Evolutionary conservation across 2,888 invertebrate genomes (phyloP), one percentile per base, ranked within the genome.

Genomic region (Dicycla oo): DNA sequence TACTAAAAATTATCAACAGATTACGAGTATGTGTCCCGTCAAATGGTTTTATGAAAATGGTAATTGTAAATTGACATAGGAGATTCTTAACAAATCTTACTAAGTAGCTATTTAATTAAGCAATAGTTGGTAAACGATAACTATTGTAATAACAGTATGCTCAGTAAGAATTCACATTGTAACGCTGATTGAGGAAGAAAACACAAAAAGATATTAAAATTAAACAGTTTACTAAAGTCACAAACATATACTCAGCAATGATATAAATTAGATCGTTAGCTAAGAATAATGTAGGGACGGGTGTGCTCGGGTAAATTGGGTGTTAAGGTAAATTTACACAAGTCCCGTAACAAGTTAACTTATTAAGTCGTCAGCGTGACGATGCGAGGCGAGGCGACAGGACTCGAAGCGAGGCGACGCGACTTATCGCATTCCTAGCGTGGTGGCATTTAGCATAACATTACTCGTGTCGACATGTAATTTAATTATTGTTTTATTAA

Each of bases 251-350:
- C 91, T 89, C 86, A 83, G 85, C 87, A 87, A 91, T 92, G 88
- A 91, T 92, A 93, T 94, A 95, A 95, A 94, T 94, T 93, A 92
- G 91, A 89, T 88, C 88, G 92, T 94, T 93, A 94, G 93, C 92
- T 92, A 93, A 94, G 94, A 95, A 94, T 95, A 92, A 95, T 94
- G 94, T 90, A 82, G 90, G 92, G 89, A 69, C 66, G 82, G 89
- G 91, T 88, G 91, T 86, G 88, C 87, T 89, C 88, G 89, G 87
- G 92, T 92, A 93, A 92, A 94, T 93, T 91, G 91, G 93, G 94
- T 91, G 92, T 92, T 90, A 94, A 95, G 94, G 95, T 94, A 94
- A 95, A 95, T 95, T 95, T 95, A 94, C 94, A 93, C 95, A 91
- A 90, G 91, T 89, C 92, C 91, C 91, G 89, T 93, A 92, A 93